Conservation (phyloP, 2,113 vertebrate species). For the Sebastes schlegelii region DNA sequence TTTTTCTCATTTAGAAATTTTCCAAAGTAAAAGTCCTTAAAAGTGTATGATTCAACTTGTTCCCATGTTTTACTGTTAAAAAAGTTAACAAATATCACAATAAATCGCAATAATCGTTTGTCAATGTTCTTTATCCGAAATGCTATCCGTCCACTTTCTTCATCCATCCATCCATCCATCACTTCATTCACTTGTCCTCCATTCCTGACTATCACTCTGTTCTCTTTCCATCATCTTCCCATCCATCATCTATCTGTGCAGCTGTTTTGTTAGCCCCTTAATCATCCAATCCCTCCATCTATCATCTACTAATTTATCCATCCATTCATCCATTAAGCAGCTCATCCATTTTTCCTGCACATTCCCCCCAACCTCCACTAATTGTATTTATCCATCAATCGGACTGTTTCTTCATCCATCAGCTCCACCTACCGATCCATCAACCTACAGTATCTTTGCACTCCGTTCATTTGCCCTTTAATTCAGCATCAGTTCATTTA, state of each 20-base stretch:
- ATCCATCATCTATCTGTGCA: not conserved
- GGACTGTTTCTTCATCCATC: not conserved
- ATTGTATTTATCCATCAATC: not conserved
- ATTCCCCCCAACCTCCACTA: not conserved
- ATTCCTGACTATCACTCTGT: not conserved
- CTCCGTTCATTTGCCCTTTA: not conserved
- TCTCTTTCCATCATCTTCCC: not conserved
- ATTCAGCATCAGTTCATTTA: not conserved
- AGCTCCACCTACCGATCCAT: not conserved
- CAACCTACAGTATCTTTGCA: not conserved
- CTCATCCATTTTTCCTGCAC: not conserved
- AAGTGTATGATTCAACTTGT: too few species aligned
- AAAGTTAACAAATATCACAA: too few species aligned
- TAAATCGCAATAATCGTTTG: too few species aligned
- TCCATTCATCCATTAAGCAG: not conserved
- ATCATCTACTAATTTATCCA: too few species aligned
- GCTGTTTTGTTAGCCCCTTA: not conserved
- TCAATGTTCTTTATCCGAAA: too few species aligned
- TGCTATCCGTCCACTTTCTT: too few species aligned
- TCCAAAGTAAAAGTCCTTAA: too few species aligned
- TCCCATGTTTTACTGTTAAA: too few species aligned
- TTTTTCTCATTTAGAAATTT: too few species aligned
- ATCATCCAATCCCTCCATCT: constrained; percentile 1
- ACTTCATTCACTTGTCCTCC: not conserved
- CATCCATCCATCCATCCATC: not conserved